phyloP scores from a whole-genome alignment of 2,888 invertebrate genomes.

The Creontiades dilutus region DNA sequence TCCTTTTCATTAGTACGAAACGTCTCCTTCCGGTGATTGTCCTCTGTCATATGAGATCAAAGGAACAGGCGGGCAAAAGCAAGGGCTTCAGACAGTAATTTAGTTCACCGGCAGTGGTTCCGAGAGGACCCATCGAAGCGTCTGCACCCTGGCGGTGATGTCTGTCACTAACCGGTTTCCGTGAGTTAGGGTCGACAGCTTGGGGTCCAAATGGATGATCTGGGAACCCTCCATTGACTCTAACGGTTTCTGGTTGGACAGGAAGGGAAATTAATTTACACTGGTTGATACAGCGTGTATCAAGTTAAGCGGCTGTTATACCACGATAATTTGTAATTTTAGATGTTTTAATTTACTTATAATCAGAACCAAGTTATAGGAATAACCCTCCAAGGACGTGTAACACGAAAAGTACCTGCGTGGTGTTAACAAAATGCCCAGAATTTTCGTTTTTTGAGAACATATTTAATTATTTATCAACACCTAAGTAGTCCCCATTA shows the following conservation, averaged over 20 bases:
- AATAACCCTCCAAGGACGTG: too few relatives aligned
- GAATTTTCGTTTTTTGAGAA: too few relatives aligned
- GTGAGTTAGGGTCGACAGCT: background rate
- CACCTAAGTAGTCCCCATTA: too few relatives aligned
- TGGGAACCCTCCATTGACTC: background rate
- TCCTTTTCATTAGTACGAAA: constrained; percentile 31
- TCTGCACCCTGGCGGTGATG: background rate
- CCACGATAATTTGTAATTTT: too few relatives aligned
- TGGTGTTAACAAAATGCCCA: too few relatives aligned
- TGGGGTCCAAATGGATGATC: background rate
- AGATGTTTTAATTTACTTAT: too few relatives aligned
- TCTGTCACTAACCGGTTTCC: constrained; percentile 8
- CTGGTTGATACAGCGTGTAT: too few relatives aligned
- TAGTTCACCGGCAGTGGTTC: background rate
- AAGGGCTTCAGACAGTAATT: constrained; percentile 17
- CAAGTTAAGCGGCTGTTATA: too few relatives aligned
- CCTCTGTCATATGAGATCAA: constrained; percentile 13
- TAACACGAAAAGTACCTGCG: too few relatives aligned
- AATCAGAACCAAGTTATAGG: too few relatives aligned
- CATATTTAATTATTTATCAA: too few relatives aligned
- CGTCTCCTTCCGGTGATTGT: constrained; percentile 13
- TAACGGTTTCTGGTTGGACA: background rate
- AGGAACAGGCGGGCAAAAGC: background rate
- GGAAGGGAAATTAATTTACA: background rate
- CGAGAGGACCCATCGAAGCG: background rate